Evolutionary conservation across 1,140 invertebrate genomes (phyloP), one percentile per base, ranked within the genome.

Genomic region (Brachionus rubens): DNA sequence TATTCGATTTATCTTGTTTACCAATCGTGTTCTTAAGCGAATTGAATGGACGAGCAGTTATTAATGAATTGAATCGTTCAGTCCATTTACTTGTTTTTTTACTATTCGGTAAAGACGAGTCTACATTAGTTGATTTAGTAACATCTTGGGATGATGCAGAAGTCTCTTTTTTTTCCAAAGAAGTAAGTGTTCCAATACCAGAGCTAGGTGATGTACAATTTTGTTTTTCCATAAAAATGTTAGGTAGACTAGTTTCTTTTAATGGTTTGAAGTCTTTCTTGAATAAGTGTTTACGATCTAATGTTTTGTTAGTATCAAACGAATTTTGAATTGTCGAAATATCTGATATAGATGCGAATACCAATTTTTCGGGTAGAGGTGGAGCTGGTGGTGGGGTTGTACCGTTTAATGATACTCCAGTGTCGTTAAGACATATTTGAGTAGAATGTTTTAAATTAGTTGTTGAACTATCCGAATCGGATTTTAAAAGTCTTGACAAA

Each of bases 381-480:
- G 59, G 59, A 3, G 59, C 59, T 12, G 59, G 59, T 14, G 59
- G 59, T 43, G 43, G 24, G 24, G 16, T 43, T 3, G 19, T 43
- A 41, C n/a, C n/a, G n/a, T 41, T 43, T 5, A 26, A 36, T 43
- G 19, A 65, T 0, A 21, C 7, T 4, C 21, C 16, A 33, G 28
- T 62, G 28, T 62, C 56, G 24, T 43, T 21, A 21, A 65, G 16
- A 1, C 59, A 36, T 24, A 65, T 43, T n/a, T 65, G 59, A 12
- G 59, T 65, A 1, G 59, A 65, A 14, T 65, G 59, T 21, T 65
- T 65, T n/a, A 65, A 43, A 9, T 36, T 3, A 19, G 28, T 36
- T 16, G n/a, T 59, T 6, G 54, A 59, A 33, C 54, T 59, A 36
- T 59, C 54, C 5, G 54, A 59, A 59, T 59, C 54, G 26, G 54